Base-by-base conservation (phyloP, 2,797 vertebrate species). In the Sparidentex hasta region DNA sequence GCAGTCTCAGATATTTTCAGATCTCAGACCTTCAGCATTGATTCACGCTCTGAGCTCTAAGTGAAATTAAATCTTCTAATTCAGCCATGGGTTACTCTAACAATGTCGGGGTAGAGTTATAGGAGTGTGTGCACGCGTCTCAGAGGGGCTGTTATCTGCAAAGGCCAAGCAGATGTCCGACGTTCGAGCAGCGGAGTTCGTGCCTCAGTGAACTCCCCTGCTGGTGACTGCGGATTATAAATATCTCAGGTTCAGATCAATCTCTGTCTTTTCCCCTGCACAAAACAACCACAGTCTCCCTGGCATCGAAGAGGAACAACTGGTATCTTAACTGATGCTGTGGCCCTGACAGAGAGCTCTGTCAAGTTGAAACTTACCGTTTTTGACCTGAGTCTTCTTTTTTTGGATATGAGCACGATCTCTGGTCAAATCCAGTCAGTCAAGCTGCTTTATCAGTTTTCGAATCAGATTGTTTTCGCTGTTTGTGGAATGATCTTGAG, bases 161-260 rank as follows among this genome's bases (percentile, higher is more conserved):
- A 80, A 70, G 75, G 52, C 61, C 2, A 8, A 87, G 65, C 87
- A 87, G 74, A 89, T 88, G 90, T 80, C 58, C 12, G 78, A 59
- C 2, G 16, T 59, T 57, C 55, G 57, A 84, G 74, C 82, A 88
- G 86, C 85, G 86, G 87, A 87, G 23, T 75, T 20, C 2, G 41
- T 77, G 61, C 72, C 61, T 65, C 54, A 9, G 43, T 18, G 6
- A 23, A 66, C 50, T 33, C 56, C 33, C 25, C 52, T 47, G 51
- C 65, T 84, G 75, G 65, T 76, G 73, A 75, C 46, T 59, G 29
- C 46, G 50, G 66, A 82, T 87, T 81, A 79, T 74, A 86, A 85
- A 87, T 89, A 88, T 75, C 81, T 83, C 21, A 14, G 47, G 65
- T 80, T 81, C 47, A 64, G 46, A 85, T 82, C 66, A 33, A 21